phyloP scores from a whole-genome alignment of 37 sponge, comb jelly and placozoan species.

The Aphrocallistes beatrix region DNA sequence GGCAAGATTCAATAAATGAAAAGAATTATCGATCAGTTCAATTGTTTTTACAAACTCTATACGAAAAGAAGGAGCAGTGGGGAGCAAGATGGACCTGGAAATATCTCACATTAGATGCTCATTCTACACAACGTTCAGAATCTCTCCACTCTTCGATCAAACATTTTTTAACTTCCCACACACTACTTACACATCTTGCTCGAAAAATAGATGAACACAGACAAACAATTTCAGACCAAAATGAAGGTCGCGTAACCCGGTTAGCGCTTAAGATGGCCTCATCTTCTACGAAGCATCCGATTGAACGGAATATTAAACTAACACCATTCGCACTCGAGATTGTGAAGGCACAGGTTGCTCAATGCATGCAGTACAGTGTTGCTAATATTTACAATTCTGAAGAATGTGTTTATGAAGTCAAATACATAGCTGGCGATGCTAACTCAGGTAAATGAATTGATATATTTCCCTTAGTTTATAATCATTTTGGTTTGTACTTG shows the following conservation, averaged over 20 bases:
- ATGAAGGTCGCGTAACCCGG: not conserved
- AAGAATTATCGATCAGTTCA: not conserved
- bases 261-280: not conserved
- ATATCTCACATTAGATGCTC: not conserved
- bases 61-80: not conserved
- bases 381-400: not conserved
- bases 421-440: not conserved
- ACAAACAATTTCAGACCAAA: not conserved
- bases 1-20: not conserved
- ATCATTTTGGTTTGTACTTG: no score
- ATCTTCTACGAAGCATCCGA: not conserved
- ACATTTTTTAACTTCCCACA: not conserved
- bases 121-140: constrained; percentile 3
- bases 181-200: not conserved
- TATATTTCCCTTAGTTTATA: no score
- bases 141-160: not conserved
- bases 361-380: not conserved
- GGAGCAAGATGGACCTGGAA: not conserved
- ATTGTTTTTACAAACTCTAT: not conserved
- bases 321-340: not conserved
- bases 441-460: not conserved
- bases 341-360: not conserved
- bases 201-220: not conserved
- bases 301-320: not conserved
- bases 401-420: not conserved